Conservation (phyloP, 1,140 invertebrate genomes). For the Metaphire vulgaris region DNA sequence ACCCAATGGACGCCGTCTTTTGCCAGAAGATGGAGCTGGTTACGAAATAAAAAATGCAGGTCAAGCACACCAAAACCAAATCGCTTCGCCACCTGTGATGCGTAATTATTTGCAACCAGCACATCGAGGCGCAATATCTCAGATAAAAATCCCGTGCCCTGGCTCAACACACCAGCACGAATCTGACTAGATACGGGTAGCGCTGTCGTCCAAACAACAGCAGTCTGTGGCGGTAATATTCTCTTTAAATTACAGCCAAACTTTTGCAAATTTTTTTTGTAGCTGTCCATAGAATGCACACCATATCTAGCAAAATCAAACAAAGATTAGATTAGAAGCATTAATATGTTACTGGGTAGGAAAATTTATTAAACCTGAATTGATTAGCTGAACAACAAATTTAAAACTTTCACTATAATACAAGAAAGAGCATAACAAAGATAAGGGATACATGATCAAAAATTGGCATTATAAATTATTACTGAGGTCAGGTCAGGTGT, state of each 20-base stretch:
- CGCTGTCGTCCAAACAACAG: slow-evolving; percentile 1
- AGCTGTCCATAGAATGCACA: slow-evolving; percentile 11
- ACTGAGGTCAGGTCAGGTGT: too few relatives aligned
- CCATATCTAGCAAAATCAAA: slow-evolving; percentile 9
- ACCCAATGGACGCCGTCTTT: slow-evolving; percentile 10
- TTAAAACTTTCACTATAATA: too few relatives aligned
- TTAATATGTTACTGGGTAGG: too few relatives aligned
- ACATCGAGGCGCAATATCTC: slow-evolving; percentile 9
- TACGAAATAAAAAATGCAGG: background rate
- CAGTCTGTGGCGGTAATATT: background rate
- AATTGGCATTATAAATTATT: too few relatives aligned
- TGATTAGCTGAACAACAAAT: too few relatives aligned
- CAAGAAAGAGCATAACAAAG: too few relatives aligned
- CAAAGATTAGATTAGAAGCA: too few relatives aligned
- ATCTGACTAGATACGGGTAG: background rate
- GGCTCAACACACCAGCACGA: background rate
- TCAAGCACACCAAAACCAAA: slow-evolving; percentile 8
- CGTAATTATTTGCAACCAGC: slow-evolving; percentile 4
- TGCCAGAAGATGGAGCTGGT: background rate
- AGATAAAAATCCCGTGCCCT: background rate
- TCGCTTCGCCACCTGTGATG: background rate
- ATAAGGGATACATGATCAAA: too few relatives aligned
- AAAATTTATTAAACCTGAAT: too few relatives aligned
- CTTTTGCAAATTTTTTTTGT: background rate
- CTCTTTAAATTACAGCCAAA: background rate